Evolutionary conservation across 2,888 invertebrate genomes (phyloP).

Genomic region (Brassicogethes aeneus): DNA sequence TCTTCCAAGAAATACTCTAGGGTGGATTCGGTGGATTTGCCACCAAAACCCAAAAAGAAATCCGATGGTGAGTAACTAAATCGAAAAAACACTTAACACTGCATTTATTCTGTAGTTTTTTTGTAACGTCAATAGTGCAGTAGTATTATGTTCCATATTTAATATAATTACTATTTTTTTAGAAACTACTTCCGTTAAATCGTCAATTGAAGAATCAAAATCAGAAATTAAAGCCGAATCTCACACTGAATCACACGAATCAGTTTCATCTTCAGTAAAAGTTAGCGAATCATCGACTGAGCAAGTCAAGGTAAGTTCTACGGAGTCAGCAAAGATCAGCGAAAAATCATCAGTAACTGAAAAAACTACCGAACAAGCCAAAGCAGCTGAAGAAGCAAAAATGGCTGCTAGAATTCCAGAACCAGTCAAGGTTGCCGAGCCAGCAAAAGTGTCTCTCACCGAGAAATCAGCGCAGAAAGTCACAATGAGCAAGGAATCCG

Average conservation of each 20-base stretch:
- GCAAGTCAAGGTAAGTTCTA: background rate
- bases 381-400: background rate
- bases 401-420: background rate
- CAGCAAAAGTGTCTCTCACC: background rate
- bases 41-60: background rate
- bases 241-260: slow-evolving; percentile 6
- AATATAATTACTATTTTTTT: background rate
- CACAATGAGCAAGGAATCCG: slow-evolving; percentile 9
- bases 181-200: background rate
- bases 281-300: background rate
- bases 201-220: slow-evolving; percentile 6
- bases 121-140: no score
- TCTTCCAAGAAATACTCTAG: slow-evolving; percentile 21
- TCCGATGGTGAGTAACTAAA: slow-evolving; percentile 10
- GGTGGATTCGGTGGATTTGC: slow-evolving; percentile 18
- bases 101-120: no score
- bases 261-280: slow-evolving; percentile 1
- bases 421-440: background rate
- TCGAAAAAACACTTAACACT: no score
- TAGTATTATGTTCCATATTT: no score
- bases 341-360: background rate
- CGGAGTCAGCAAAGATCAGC: background rate
- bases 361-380: background rate
- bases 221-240: slow-evolving; percentile 3
- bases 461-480: slow-evolving; percentile 4